Percentiles rank a stretch among this genome's conserved stretches.
Conservation (phyloP, 2,113 vertebrate genomes). For the Nerophis lumbriciformis region DNA sequence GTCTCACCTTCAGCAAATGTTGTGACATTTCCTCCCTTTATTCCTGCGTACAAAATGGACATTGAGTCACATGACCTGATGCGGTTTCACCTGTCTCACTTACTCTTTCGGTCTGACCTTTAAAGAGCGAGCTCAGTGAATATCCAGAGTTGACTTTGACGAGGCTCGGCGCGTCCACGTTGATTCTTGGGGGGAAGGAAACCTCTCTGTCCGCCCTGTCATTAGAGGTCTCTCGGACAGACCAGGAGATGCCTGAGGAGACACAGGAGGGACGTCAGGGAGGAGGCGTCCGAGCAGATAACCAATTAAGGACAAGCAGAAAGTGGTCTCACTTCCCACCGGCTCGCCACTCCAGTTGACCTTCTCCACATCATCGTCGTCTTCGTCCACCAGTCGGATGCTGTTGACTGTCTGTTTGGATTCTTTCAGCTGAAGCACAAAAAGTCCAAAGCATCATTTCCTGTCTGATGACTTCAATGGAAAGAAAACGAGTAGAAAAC, state of each 20-base stretch:
- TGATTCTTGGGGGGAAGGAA: constrained; percentile 72
- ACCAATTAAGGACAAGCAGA: background rate
- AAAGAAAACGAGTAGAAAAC: background rate
- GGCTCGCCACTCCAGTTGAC: constrained; percentile 96
- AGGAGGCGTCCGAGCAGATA: too few species aligned
- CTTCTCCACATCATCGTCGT: constrained; percentile 79
- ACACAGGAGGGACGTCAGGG: background rate
- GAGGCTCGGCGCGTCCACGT: constrained; percentile 57
- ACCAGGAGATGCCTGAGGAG: constrained; percentile 88
- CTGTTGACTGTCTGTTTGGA: constrained; percentile 89
- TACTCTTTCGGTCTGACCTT: constrained; percentile 70
- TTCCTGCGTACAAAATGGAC: constrained; percentile 69
- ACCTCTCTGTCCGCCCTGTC: constrained; percentile 64
- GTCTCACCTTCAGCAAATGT: constrained; percentile 82
- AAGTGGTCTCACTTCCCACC: constrained; percentile 82
- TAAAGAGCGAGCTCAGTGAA: constrained; percentile 88
- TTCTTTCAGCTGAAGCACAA: constrained; percentile 78
- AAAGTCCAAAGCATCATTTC: background rate
- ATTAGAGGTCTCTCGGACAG: constrained; percentile 85
- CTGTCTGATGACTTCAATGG: background rate
- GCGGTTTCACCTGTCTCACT: background rate
- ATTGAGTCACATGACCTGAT: background rate
- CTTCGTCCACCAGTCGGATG: constrained; percentile 81
- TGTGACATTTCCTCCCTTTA: constrained; percentile 76
- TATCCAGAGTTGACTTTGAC: constrained; percentile 81